These are phyloP conservation scores for Apocrypta bakeri DNA, from an alignment of 1,140 invertebrate genomes.

Conservation along the genomic window DNA sequence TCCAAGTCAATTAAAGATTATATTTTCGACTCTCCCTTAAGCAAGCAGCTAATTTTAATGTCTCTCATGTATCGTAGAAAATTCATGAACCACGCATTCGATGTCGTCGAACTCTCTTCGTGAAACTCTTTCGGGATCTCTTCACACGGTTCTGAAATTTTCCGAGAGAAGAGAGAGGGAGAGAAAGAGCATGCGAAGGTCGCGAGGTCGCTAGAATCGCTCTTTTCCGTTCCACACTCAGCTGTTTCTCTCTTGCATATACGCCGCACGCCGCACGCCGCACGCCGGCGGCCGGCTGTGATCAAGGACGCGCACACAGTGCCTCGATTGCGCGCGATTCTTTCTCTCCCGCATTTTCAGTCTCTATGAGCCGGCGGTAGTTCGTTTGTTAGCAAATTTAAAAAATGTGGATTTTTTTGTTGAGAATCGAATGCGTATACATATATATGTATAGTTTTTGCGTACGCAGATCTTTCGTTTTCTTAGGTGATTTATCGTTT, in stretches of 20 bases:
- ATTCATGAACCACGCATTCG: neutral
- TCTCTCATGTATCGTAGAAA: neutral
- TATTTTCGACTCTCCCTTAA: neutral
- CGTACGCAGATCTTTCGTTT: neutral
- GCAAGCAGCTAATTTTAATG: neutral
- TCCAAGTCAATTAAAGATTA: neutral
- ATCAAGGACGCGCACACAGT: constrained; percentile 9
- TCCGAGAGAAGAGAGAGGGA: neutral
- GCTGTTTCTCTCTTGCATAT: constrained; percentile 6
- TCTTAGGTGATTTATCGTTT: neutral
- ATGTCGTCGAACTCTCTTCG: neutral
- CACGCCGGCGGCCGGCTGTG: constrained; percentile 1
- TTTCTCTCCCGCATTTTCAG: neutral
- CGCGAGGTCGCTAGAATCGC: neutral
- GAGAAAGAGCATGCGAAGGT: neutral
- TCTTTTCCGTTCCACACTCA: constrained; percentile 20
- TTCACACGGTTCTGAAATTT: neutral
- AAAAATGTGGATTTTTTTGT: neutral
- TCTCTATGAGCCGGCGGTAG: neutral
- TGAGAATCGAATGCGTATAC: neutral
- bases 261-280: neutral
- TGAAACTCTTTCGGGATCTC: neutral
- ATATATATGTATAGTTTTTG: neutral
- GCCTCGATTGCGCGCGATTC: neutral
- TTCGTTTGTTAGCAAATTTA: constrained; percentile 14